Evolutionary conservation across 2,888 invertebrate species (phyloP), one percentile per base, ranked within the genome.

Genomic region (Nezara viridula): DNA sequence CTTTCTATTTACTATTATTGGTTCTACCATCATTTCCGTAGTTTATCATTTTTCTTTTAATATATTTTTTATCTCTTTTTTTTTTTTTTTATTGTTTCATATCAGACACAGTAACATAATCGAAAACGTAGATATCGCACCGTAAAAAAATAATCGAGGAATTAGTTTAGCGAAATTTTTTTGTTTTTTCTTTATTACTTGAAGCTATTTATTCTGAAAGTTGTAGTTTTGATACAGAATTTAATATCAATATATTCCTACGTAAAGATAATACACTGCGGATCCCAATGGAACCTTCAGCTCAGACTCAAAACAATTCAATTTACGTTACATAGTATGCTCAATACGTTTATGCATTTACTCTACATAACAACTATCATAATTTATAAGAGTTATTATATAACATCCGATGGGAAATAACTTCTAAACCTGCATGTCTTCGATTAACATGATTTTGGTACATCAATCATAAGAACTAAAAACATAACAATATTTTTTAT

Each of bases 1-100:
- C 81, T n/a, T 81, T 47, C 44, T 73, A 73, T 12, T 73, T 73
- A 73, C 44, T 27, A 6, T 47, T 44, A 12, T 81, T 81, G 81
- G 81, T 81, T 81, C 44, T 81, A 24, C 4, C 81, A 44, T 81
- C 24, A 81, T n/a, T 81, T 81, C n/a, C 44, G 44, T 81, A 40
- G 40, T 81, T 44, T 44, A 40, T 81, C 44, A 44, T n/a, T 40
- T 44, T 81, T 81, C 24, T 44, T 44, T 44, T 81, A n/a, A 37
- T 37, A 37, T 73, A 55, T 73, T 73, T 60, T 37, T 73, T 66
- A 66, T 66, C 19, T 37, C 14, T 73, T 27, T 66, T 73, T 19
- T 2, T 27, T 37, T 73, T 73, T 37, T 73, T 21, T 37, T 37
- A 32, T 73, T 32, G 32, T 19, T 73, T 73, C 19, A 21, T 73